Evolutionary conservation across 2,113 vertebrate genomes (phyloP).

Genomic region (Zosterops japonicus): DNA sequence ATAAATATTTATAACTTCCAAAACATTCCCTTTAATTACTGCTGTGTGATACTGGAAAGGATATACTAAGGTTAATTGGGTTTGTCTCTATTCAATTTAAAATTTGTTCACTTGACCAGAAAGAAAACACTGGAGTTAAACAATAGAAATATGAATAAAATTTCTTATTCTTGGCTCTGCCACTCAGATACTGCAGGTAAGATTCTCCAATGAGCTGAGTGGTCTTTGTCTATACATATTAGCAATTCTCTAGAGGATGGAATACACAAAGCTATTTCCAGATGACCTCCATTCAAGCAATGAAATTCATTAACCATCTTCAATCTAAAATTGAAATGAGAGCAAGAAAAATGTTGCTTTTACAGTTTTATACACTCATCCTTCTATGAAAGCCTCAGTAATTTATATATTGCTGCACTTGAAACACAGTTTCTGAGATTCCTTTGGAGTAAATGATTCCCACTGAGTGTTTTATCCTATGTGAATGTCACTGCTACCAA

Average conservation of each 20-base stretch:
- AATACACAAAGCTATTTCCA: not conserved
- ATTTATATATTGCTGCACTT: not conserved
- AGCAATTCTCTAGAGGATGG: not conserved
- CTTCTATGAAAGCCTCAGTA: not conserved
- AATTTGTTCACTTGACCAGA: not conserved
- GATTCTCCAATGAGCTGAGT: not conserved
- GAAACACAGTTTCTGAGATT: not conserved
- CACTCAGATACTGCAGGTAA: not conserved
- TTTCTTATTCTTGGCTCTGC: not conserved
- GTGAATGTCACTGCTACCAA: not conserved
- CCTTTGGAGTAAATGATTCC: not conserved
- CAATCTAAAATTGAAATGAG: conserved; percentile 18
- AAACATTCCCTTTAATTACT: not conserved
- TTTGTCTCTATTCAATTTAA: not conserved
- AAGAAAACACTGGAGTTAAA: not conserved
- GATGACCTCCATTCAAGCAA: not conserved
- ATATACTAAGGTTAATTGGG: not conserved
- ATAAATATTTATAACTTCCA: not conserved
- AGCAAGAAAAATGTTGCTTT: not conserved
- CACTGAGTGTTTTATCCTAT: not conserved
- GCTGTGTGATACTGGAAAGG: not conserved
- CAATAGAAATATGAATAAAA: not conserved
- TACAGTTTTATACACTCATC: not conserved
- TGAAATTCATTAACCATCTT: conserved; percentile 17
- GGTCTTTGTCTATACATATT: not conserved